Base-by-base conservation (phyloP, 1,140 invertebrate species). In the Ceratina calcarata region DNA sequence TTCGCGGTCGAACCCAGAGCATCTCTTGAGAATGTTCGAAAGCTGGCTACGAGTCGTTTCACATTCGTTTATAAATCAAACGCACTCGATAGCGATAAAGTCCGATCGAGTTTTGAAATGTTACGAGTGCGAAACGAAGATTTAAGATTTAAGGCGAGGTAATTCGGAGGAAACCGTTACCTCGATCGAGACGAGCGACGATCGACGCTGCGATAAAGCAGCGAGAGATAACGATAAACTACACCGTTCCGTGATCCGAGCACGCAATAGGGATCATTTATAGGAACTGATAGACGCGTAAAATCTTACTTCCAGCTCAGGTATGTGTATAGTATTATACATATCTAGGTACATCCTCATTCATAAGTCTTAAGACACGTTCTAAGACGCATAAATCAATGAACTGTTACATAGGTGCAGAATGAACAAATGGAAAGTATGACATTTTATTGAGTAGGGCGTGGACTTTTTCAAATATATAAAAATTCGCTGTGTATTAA, bases 211-310 rank as follows among this genome's bases (percentile, higher is more conserved):
- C 49, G 60, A 72, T 20, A 64, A 78, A 64, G 27, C n/a, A n/a
- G 3, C 2, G n/a, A 3, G 27, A 37, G 8, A 27, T 20, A 55
- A 55, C 60, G 76, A 78, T 78, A 72, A 78, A 64, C 64, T 57
- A 78, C 20, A 20, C 8, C 10, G 45, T n/a, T n/a, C 22, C 2
- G 10, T 18, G 57, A 61, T 61, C 32, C 27, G 3, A 37, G 45
- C 2, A 49, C 27, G 61, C 61, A 73, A 78, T 60, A 58, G 16
- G 62, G 51, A 64, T 73, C 77, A 51, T 74, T 66, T 60, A 60
- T 78, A 71, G 61, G 27, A 51, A 20, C 20, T 45, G 76, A 78
- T 72, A 64, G 60, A 64, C 53, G 22, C 70, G 77, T 65, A 49
- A 74, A 66, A 53, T 62, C 70, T 79, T 79, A 15, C 77, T 32